These are phyloP conservation scores for Argyra leucocephala DNA, from an alignment of 2,888 invertebrate species.

Conservation along the genomic window DNA sequence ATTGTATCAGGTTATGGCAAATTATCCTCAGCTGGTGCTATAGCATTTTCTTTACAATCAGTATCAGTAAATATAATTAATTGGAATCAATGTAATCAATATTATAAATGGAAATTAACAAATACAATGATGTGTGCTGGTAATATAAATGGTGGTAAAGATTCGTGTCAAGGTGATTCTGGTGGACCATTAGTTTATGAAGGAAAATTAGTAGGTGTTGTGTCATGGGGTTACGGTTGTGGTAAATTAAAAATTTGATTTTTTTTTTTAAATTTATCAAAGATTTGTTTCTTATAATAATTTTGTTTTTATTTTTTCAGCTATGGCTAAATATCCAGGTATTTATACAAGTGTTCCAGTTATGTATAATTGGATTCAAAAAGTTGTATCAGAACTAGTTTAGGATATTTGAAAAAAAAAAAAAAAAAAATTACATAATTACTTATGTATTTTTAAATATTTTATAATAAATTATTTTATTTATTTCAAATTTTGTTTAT, in stretches of 20 bases:
- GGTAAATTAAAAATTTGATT: constrained; percentile 19
- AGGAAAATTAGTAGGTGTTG: constrained; percentile 51
- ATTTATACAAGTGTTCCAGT: not conserved
- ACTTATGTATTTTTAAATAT: not conserved
- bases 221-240: constrained; percentile 48
- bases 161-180: constrained; percentile 38
- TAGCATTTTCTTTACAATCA: constrained; percentile 30
- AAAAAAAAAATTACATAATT: too few species aligned
- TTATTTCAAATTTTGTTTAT: too few species aligned
- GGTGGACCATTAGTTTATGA: constrained; percentile 33
- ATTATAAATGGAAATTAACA: constrained; percentile 28
- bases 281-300: not conserved
- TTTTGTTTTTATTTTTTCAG: not conserved
- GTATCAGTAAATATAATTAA: constrained; percentile 30
- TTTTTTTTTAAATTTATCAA: too few species aligned
- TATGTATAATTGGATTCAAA: not conserved
- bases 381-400: not conserved
- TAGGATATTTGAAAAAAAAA: not conserved
- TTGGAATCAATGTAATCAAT: constrained; percentile 26
- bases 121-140: constrained; percentile 36
- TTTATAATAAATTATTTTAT: too few species aligned
- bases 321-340: not conserved
- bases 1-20: constrained; percentile 36
- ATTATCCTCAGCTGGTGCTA: constrained; percentile 24
- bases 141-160: constrained; percentile 28